A percentile compares a stretch with the other conserved stretches of the same genome.
phyloP scores from a whole-genome alignment of 2,113 vertebrate species.

The Periophthalmus modestus region DNA sequence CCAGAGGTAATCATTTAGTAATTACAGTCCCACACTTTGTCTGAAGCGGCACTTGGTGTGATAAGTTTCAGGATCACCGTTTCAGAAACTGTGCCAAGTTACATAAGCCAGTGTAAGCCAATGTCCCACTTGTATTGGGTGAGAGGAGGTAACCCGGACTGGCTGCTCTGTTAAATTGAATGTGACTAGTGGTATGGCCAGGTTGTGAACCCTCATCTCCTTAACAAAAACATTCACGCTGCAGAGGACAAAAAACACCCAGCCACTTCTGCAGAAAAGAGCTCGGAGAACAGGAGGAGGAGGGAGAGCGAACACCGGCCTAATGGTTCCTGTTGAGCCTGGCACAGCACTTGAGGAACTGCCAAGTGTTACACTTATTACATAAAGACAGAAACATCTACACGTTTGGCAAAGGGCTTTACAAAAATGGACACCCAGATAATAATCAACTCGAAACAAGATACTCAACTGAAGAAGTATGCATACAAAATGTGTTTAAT shows the following conservation, averaged over 20 bases:
- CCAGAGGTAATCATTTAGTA: background rate
- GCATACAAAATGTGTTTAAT: background rate
- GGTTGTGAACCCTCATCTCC: conserved; percentile 75
- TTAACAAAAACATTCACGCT: conserved; percentile 78
- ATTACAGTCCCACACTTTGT: background rate
- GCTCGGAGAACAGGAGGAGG: conserved; percentile 13
- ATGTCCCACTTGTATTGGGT: conserved; percentile 25
- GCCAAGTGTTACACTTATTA: conserved; percentile 32
- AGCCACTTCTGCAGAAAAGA: conserved; percentile 58
- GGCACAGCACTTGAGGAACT: conserved; percentile 35
- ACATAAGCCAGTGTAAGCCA: conserved; percentile 29
- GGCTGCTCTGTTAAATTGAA: conserved; percentile 69
- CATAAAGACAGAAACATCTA: background rate
- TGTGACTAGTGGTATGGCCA: conserved; percentile 75
- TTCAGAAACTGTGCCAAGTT: background rate
- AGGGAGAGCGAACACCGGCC: background rate
- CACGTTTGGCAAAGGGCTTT: background rate
- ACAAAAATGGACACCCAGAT: background rate
- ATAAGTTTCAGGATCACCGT: background rate
- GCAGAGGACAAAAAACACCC: conserved; percentile 69
- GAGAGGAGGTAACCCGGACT: conserved; percentile 31
- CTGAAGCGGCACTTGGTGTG: background rate
- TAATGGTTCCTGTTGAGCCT: conserved; percentile 49
- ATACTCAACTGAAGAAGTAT: background rate
- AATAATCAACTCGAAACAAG: background rate